Conservation (phyloP, 2,888 invertebrate genomes). For the Caprella mutica region DNA sequence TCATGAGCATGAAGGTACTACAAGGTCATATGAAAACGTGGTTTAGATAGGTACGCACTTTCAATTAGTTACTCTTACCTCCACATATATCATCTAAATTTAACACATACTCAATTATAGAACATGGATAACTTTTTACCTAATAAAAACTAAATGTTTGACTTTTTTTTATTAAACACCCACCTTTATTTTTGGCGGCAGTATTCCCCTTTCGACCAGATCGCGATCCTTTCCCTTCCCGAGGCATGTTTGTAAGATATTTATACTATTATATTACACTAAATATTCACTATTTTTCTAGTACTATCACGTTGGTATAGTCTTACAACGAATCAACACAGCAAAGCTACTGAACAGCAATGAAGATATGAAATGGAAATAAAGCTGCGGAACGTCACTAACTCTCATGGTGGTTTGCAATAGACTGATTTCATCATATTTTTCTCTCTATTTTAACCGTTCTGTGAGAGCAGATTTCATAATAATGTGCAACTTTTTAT, state of each 20-base stretch:
- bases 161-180: no score
- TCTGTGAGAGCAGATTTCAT: no score
- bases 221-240: slow-evolving; percentile 6
- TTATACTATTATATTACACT: not conserved
- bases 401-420: slow-evolving; percentile 4
- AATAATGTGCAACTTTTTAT: no score
- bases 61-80: no score
- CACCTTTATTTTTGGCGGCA: slow-evolving; percentile 2
- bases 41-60: no score
- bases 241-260: not conserved
- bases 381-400: not conserved
- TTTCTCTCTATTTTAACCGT: no score
- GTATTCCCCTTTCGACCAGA: not conserved
- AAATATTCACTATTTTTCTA: slow-evolving; percentile 9
- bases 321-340: slow-evolving; percentile 7
- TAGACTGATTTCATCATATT: no score
- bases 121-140: not conserved
- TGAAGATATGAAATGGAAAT: not conserved
- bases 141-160: not conserved
- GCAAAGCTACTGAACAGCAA: not conserved
- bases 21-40: no score
- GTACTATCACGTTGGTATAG: slow-evolving; percentile 10
- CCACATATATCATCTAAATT: no score
- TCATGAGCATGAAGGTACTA: not conserved
- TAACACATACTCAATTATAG: no score